These are phyloP conservation scores for Notolabrus celidotus DNA, from an alignment of 2,797 vertebrate species.

Conservation along the genomic window DNA sequence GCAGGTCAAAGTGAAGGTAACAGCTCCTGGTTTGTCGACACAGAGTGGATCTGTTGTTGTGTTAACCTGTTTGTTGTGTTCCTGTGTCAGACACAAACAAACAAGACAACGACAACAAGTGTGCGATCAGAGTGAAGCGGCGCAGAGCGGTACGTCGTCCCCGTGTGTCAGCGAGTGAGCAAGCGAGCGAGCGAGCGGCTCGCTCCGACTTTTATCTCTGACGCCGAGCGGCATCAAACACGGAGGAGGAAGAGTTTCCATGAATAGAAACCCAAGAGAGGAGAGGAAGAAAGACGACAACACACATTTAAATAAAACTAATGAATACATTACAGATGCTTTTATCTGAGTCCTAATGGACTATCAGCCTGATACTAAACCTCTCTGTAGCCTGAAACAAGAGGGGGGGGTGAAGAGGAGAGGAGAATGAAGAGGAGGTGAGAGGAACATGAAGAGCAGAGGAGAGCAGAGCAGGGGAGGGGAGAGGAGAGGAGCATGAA, in stretches of 20 bases:
- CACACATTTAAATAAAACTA: conserved; percentile 77
- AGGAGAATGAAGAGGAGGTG: not conserved
- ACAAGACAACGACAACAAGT: not conserved
- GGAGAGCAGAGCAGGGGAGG: too few species aligned
- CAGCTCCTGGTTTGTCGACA: too few species aligned
- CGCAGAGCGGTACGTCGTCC: not conserved
- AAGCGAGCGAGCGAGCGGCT: too few species aligned
- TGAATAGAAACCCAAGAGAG: conserved; percentile 50
- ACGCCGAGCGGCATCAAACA: conserved; percentile 44
- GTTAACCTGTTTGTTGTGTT: too few species aligned
- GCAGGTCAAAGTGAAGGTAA: too few species aligned
- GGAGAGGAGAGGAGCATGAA: too few species aligned
- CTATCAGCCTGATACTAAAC: conserved; percentile 68
- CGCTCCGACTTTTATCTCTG: conserved; percentile 49
- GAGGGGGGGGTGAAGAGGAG: not conserved
- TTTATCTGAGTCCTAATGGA: conserved; percentile 73
- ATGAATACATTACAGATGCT: conserved; percentile 81
- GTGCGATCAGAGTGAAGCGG: not conserved
- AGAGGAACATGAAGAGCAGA: too few species aligned
- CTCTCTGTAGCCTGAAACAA: conserved; percentile 15
- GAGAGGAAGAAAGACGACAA: conserved; percentile 22
- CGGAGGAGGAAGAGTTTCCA: conserved; percentile 12
- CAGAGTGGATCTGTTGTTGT: too few species aligned
- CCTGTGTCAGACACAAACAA: conserved; percentile 15
- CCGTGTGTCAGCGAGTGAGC: conserved; percentile 2